Base-by-base conservation (phyloP, 2,797 vertebrate genomes). In the Chelon labrosus region DNA sequence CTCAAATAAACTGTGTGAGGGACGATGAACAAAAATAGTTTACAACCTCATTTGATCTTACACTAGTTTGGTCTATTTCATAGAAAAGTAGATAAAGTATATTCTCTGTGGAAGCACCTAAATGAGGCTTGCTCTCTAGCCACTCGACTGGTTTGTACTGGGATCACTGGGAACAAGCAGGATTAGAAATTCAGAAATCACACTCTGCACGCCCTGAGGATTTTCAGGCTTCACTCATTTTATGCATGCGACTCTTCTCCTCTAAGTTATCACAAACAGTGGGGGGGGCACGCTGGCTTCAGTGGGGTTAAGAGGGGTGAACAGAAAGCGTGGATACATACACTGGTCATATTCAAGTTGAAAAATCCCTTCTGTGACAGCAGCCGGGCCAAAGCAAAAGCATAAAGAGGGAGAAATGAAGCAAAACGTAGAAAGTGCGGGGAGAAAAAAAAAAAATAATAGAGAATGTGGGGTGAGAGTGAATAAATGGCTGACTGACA, bases 311-410 rank as follows among this genome's bases (percentile, higher is more conserved):
- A 58, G 39, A 44, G 0, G 27, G 52, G 53, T 2, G 37, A 37
- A 52, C 69, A 60, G 44, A 63, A 27, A 70, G 75, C 2, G 27
- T 38, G 22, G 70, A 92, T 94, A 94, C 94, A 88, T 93, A 94
- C 91, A 84, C 86, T 92, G 75, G 83, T 89, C 84, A 93, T 88
- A 88, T 88, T 93, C 85, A 94, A 83, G 89, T 84, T 92, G 94
- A 94, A 94, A 90, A 93, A 89, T 86, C 92, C 86, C 81, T 89
- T 94, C 94, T 94, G 93, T 87, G 87, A 75, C 84, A 66, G 78
- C 73, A 63, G 83, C 52, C 67, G 44, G 44, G 75, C 65, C 83
- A 83, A 80, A 84, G 73, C 62, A 66, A 77, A 83, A 79, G 76
- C 75, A 75, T 64, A 70, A 51, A 77, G 37, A 51, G 39, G 51